Percentiles rank a stretch among this genome's conserved stretches.
These are phyloP conservation scores for Argyresthia goedartella DNA, from an alignment of 2,888 invertebrate genomes.

Conservation along the genomic window DNA sequence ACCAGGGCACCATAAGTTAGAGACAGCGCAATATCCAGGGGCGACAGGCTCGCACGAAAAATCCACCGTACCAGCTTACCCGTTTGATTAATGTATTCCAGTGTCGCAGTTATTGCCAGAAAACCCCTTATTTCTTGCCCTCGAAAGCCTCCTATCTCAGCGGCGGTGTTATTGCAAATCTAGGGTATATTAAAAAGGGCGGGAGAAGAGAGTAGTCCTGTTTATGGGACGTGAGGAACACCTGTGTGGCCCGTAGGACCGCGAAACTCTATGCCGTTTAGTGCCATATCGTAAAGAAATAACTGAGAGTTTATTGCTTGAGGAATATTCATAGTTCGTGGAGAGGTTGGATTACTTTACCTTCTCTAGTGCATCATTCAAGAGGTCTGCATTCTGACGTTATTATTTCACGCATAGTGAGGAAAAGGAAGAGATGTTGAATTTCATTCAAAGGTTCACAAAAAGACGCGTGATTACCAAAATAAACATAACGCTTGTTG, in stretches of 20 bases:
- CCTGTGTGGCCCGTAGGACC: slow-evolving; percentile 27
- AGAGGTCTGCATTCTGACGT: no score
- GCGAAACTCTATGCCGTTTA: not conserved
- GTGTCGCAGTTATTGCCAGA: slow-evolving; percentile 57
- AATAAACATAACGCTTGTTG: no score
- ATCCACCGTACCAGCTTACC: slow-evolving; percentile 28
- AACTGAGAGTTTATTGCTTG: not conserved
- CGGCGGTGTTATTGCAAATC: slow-evolving; percentile 52
- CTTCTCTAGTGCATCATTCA: no score
- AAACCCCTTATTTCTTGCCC: slow-evolving; percentile 33
- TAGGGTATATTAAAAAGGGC: slow-evolving; percentile 67
- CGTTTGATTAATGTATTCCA: slow-evolving; percentile 64
- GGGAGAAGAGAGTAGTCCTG: slow-evolving; percentile 26
- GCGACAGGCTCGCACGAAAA: slow-evolving; percentile 22
- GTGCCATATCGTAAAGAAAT: not conserved
- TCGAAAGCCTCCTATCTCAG: slow-evolving; percentile 40
- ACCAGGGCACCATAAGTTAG: slow-evolving; percentile 50
- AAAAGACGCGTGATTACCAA: no score
- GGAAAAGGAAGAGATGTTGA: no score
- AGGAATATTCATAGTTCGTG: not conserved
- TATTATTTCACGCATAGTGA: no score
- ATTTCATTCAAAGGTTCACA: no score
- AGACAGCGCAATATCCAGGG: slow-evolving; percentile 47
- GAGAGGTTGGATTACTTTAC: not conserved
- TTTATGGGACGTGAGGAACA: slow-evolving; percentile 46